phyloP scores from a whole-genome alignment of 2,888 invertebrate species.

The Caenorhabditis sinica region DNA sequence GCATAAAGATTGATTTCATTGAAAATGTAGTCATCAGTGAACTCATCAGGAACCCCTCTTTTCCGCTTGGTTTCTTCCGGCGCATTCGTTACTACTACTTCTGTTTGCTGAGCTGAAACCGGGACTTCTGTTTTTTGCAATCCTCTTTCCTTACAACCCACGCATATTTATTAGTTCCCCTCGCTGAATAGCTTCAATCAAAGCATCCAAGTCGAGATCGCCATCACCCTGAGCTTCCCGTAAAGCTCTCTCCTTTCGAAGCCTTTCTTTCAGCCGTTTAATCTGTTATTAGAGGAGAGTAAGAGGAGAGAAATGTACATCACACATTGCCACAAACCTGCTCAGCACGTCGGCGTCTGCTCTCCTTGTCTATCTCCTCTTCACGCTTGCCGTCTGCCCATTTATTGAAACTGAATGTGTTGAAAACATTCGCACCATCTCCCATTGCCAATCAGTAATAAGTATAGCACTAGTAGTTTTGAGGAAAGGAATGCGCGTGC shows the following conservation, averaged over 20 bases:
- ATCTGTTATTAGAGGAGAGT: slow-evolving; percentile 65
- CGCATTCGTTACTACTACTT: not conserved
- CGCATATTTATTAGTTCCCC: slow-evolving; percentile 62
- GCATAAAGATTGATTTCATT: slow-evolving; percentile 71
- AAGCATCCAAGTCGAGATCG: slow-evolving; percentile 73
- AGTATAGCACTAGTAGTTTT: not conserved
- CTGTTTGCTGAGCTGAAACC: slow-evolving; percentile 35
- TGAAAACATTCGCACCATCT: slow-evolving; percentile 76
- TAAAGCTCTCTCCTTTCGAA: slow-evolving; percentile 72
- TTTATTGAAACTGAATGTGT: slow-evolving; percentile 78
- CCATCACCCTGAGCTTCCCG: slow-evolving; percentile 72
- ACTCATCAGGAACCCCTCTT: slow-evolving; percentile 57
- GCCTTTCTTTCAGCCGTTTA: slow-evolving; percentile 76
- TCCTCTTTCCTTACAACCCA: not conserved
- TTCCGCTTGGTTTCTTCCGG: slow-evolving; percentile 25
- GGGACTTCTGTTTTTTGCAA: too few species aligned
- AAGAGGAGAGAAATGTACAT: slow-evolving; percentile 29
- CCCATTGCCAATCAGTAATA: slow-evolving; percentile 55
- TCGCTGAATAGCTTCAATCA: slow-evolving; percentile 75
- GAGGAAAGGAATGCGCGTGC: not conserved
- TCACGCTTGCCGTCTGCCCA: slow-evolving; percentile 77
- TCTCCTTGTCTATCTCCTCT: slow-evolving; percentile 77
- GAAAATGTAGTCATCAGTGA: slow-evolving; percentile 72
- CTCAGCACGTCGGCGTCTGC: slow-evolving; percentile 69
- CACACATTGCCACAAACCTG: slow-evolving; percentile 67